Base-by-base conservation (phyloP, 2,113 vertebrate genomes). In the Sinocyclocheilus rhinocerous region DNA sequence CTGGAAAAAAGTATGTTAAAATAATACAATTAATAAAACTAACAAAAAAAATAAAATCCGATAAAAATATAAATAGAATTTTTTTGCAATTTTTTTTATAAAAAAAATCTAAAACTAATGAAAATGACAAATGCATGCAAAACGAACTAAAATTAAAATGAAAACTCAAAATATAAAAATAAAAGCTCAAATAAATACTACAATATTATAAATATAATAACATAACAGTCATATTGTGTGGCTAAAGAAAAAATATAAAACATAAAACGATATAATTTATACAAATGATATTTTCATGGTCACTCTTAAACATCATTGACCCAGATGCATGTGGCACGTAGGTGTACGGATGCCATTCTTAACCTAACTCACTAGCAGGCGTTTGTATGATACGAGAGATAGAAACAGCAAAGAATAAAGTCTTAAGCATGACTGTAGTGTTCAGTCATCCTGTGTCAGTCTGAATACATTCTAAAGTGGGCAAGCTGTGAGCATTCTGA, bases 391-490 rank as follows among this genome's bases (percentile, higher is more conserved):
- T 39, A 81, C 13, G n/a, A 83, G 36, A 50, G 52, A 72, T 69
- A 85, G 50, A 75, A 80, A 50, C 5, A 29, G 36, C 24, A 12
- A 82, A 69, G 15, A 50, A 82, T 52, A 69, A 81, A 13, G 52
- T 77, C 61, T 61, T 82, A 50, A 87, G 42, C 55, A 63, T 16
- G 36, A 26, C 81, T 84, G 29, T 82, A 88, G 63, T 84, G 78
- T 69, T 72, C 57, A 75, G 75, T 81, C 18, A 87, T 69, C 36
- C 33, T 57, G 39, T 88, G 83, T 84, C 82, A 88, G 48, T 70
- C 48, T 84, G 33, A 84, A 73, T 73, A 67, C 67, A 13, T 70
- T 83, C 42, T 6, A 67, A 48, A 70, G 18, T 33, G 5, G 72
- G 20, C 48, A 52, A 83, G 50, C 26, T 81, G 57, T n/a, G 72